Conservation (phyloP, 37 sponge, comb jelly and placozoan species). For the Spongia lamella region DNA sequence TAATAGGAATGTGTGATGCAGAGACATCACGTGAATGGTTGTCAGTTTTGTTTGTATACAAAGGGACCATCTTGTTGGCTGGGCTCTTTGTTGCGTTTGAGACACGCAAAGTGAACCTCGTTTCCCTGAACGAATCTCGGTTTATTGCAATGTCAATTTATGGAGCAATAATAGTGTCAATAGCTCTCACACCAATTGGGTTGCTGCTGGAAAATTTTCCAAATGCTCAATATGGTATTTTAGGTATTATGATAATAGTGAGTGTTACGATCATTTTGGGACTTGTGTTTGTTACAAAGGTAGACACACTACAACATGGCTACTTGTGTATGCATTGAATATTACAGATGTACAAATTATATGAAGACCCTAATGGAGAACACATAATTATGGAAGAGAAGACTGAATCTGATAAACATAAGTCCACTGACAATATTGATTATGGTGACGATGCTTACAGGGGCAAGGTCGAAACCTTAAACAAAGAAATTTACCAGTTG, state of each 20-base stretch:
- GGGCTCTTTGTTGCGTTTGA: conserved; percentile 64
- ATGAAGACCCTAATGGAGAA: no score
- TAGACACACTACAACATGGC: neutral
- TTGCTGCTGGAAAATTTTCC: conserved; percentile 23
- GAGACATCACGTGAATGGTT: conserved; percentile 8
- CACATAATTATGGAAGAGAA: no score
- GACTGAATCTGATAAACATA: no score
- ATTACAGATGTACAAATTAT: no score
- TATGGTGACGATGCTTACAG: no score
- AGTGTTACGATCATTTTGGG: conserved; percentile 52
- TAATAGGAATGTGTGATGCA: conserved; percentile 29
- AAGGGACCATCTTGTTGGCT: conserved; percentile 43
- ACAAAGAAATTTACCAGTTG: no score
- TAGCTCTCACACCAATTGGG: conserved; percentile 42
- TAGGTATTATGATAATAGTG: conserved; percentile 43
- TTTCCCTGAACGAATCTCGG: conserved; percentile 62
- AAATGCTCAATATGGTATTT: conserved; percentile 34
- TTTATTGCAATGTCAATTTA: conserved; percentile 57
- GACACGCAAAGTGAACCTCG: conserved; percentile 57
- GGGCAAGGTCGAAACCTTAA: no score
- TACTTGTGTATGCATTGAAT: no score
- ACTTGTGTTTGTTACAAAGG: conserved; percentile 60
- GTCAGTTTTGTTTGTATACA: conserved; percentile 48
- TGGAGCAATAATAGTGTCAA: conserved; percentile 40
- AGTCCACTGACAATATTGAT: no score